phyloP scores from a whole-genome alignment of 2,888 invertebrate species.

The Steromphala cineraria region DNA sequence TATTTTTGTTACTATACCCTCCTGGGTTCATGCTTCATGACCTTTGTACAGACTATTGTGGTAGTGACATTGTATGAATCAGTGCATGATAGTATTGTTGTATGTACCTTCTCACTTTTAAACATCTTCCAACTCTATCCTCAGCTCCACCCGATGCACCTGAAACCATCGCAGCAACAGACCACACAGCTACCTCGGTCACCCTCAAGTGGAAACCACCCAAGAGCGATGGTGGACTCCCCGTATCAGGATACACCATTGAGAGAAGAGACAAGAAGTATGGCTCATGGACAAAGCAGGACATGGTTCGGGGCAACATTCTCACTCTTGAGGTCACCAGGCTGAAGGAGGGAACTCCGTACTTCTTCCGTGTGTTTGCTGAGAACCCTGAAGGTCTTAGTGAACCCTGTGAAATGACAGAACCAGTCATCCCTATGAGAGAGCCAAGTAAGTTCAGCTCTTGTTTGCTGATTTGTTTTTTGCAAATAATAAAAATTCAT shows the following conservation, averaged over 20 bases:
- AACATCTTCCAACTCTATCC: too few relatives aligned
- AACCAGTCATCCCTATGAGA: conserved; percentile 31
- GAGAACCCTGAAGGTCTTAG: conserved; percentile 79
- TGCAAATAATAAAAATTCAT: not conserved
- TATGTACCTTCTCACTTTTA: too few relatives aligned
- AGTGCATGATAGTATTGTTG: too few relatives aligned
- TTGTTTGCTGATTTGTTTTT: not conserved
- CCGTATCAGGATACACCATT: conserved; percentile 65
- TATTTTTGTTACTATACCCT: too few relatives aligned
- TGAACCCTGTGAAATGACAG: conserved; percentile 26
- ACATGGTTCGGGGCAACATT: conserved; percentile 53
- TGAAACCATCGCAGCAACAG: conserved; percentile 51
- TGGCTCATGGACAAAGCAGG: conserved; percentile 64
- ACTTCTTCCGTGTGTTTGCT: conserved; percentile 72
- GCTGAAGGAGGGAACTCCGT: conserved; percentile 68
- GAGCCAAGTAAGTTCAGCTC: conserved; percentile 24
- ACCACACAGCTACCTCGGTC: conserved; percentile 56
- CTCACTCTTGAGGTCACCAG: conserved; percentile 57
- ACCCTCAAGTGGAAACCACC: conserved; percentile 74
- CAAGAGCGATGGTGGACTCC: conserved; percentile 69
- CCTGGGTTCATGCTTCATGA: too few relatives aligned
- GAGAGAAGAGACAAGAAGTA: conserved; percentile 66
- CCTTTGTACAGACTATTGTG: too few relatives aligned
- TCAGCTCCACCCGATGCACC: conserved; percentile 58
- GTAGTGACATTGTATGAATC: too few relatives aligned